Conservation (phyloP, 2,797 vertebrate genomes). For the Sebastes taczanowskii region DNA sequence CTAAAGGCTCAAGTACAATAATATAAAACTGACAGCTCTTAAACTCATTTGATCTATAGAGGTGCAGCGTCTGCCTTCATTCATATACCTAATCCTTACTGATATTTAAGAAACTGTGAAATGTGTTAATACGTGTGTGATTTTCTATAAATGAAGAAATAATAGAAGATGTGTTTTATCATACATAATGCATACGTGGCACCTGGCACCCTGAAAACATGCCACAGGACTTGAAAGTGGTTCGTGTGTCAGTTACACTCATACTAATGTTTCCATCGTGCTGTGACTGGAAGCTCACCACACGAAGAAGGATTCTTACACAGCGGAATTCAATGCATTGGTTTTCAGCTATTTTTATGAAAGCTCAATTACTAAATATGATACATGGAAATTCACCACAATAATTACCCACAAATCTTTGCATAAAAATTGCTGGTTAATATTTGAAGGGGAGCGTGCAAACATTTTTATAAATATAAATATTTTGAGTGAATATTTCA, state of each 20-base stretch:
- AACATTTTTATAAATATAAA: too few relatives aligned
- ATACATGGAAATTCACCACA: neutral
- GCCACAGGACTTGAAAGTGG: neutral
- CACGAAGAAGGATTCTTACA: neutral
- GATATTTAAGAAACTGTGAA: neutral
- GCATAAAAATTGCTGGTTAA: neutral
- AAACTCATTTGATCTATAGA: constrained; percentile 17
- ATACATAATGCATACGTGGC: neutral
- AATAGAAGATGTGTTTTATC: neutral
- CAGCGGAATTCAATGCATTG: neutral
- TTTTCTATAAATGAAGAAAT: neutral
- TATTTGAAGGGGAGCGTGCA: neutral
- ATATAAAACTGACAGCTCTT: constrained; percentile 37
- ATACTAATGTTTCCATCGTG: neutral
- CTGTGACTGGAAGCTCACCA: neutral
- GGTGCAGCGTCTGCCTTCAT: neutral
- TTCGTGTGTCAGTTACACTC: neutral
- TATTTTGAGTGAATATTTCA: neutral
- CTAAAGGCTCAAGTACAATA: constrained; percentile 18
- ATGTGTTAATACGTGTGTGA: neutral
- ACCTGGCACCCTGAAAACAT: neutral
- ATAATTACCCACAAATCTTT: neutral
- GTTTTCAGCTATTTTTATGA: neutral
- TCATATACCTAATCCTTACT: neutral
- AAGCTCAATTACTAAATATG: neutral